These are phyloP conservation scores for Zophobas atratus DNA, from an alignment of 1,140 invertebrate genomes.

Conservation along the genomic window DNA sequence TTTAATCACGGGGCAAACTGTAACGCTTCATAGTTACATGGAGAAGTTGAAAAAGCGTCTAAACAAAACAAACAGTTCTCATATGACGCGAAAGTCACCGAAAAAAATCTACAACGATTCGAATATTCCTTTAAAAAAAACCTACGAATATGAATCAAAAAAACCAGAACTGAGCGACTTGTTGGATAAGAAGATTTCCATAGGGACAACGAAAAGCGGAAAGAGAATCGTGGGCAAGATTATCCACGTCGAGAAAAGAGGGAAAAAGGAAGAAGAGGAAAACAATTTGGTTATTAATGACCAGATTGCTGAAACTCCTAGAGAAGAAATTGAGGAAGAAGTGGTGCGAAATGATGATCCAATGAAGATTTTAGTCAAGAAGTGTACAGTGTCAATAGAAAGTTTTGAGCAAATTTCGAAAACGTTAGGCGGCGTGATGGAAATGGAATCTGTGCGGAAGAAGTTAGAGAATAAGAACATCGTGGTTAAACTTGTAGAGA, in stretches of 20 bases:
- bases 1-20: conserved; percentile 56
- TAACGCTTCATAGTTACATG: conserved; percentile 54
- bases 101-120: conserved; percentile 27
- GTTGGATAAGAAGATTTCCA: conserved; percentile 57
- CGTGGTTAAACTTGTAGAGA: conserved; percentile 51
- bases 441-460: conserved; percentile 56
- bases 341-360: not conserved
- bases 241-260: conserved; percentile 51
- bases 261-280: conserved; percentile 1
- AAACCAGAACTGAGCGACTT: conserved; percentile 46
- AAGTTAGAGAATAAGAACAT: conserved; percentile 54
- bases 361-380: conserved; percentile 4
- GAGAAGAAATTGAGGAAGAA: not conserved
- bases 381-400: conserved; percentile 36
- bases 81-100: not conserved
- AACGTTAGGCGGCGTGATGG: conserved; percentile 56
- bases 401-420: conserved; percentile 55
- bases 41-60: conserved; percentile 51
- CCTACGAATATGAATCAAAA: conserved; percentile 4
- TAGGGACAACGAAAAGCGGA: conserved; percentile 54
- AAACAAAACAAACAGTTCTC: conserved; percentile 1
- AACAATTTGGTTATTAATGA: not conserved
- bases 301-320: not conserved
- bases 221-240: conserved; percentile 59
- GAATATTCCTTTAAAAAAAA: not conserved